These are phyloP conservation scores for Amphiura filiformis DNA, from an alignment of 35 echinoderm and acorn worm species.

Conservation along the genomic window DNA sequence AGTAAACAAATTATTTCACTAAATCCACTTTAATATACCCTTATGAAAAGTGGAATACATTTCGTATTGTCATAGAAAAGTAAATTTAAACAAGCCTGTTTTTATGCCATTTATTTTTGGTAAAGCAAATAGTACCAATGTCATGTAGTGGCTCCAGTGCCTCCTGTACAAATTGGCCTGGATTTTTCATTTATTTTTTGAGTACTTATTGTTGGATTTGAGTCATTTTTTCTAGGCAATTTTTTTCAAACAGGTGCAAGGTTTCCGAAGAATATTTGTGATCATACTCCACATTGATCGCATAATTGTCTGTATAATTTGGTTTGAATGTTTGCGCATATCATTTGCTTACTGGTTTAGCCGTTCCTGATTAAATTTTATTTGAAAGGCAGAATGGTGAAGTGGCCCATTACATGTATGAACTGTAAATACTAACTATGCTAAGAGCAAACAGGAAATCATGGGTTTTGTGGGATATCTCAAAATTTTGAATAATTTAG, in stretches of 20 bases:
- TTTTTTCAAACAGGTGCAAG: neutral
- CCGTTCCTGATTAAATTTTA: too few relatives aligned
- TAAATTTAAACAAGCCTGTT: slow-evolving; percentile 12
- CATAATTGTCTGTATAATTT: too few relatives aligned
- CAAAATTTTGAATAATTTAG: too few relatives aligned
- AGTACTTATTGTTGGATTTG: neutral
- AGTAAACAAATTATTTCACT: neutral
- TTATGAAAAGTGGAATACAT: neutral
- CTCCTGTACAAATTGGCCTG: neutral
- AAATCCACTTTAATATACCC: neutral
- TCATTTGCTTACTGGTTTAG: too few relatives aligned
- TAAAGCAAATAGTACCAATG: neutral
- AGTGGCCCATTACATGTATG: too few relatives aligned
- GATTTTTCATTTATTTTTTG: neutral
- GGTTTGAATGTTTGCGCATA: too few relatives aligned
- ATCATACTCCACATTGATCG: too few relatives aligned
- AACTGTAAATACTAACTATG: too few relatives aligned
- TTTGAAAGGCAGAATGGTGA: too few relatives aligned
- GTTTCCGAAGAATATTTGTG: neutral
- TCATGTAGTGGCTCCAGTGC: neutral
- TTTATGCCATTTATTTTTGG: neutral
- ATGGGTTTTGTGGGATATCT: too few relatives aligned
- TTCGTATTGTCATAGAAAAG: neutral
- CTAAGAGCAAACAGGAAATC: too few relatives aligned
- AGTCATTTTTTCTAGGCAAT: neutral